Base-by-base conservation (phyloP, 2,113 vertebrate species). In the Perognathus longimembris region DNA sequence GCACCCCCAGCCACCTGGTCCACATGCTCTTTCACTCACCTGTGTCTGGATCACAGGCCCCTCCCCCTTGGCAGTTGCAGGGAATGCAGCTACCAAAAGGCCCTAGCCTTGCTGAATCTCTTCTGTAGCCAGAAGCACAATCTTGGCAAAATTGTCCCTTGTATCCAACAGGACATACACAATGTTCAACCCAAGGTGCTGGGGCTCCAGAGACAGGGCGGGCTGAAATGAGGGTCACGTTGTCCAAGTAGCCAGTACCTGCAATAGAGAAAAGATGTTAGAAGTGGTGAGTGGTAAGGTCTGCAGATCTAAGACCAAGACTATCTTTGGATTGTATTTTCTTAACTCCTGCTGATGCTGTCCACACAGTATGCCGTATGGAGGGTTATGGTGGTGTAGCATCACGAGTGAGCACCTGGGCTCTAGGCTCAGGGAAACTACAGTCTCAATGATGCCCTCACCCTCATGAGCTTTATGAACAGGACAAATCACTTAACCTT, bases 171-270 rank as follows among this genome's bases (percentile, higher is more conserved):
- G 98, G 99, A 83, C 99, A 99, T 26, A 80, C 63, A 63, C 99
- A 99, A 15, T 5, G 97, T 95, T 98, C 98, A 30, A 99, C 99
- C 99, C 99, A 99, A 1, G 70, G 71, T 0, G 99, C 99, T 0
- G 98, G 98, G 8, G 70, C 61, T 0, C 99, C 99, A 0, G 96
- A 40, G 0, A 85, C 42, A 0, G 97, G 98, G 24, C 69, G 98
- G 0, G 99, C 99, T 0, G 99, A 99, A 81, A 98, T 96, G 95
- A 99, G 97, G 70, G 96, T 96, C 80, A 99, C 97, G 0, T 99
- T 98, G 94, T 99, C 98, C 0, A 99, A 94, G 98, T 99, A 99
- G 66, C 99, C 99, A 0, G 98, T 99, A 57, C 99, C 99, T 99
- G 96, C 18, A 67, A 76, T 57, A 32, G 34, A 88, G 18, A 78